phyloP scores from a whole-genome alignment of 2,113 vertebrate genomes.

The Brienomyrus brachyistius region DNA sequence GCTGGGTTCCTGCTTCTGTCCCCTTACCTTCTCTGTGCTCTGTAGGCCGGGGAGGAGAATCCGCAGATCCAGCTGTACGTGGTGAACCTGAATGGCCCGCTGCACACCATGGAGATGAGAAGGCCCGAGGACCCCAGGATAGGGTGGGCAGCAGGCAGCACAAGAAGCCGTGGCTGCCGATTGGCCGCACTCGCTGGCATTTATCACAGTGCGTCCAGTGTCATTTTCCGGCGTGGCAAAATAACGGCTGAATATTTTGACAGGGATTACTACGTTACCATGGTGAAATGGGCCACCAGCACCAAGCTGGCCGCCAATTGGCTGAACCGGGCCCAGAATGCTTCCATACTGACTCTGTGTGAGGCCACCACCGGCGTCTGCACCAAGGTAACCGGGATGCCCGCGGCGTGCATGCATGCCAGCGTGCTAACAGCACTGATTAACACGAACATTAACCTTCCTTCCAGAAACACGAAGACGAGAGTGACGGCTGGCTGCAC shows the following conservation, averaged over 20 bases:
- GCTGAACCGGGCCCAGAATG: constrained; percentile 93
- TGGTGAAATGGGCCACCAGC: constrained; percentile 96
- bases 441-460: not conserved
- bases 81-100: constrained; percentile 86
- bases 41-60: constrained; percentile 86
- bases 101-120: constrained; percentile 88
- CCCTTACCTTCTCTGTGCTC: not conserved
- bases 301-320: constrained; percentile 95
- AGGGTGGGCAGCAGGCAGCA: constrained; percentile 60
- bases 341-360: constrained; percentile 89
- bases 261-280: constrained; percentile 92
- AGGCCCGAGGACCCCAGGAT: constrained; percentile 83
- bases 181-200: not conserved
- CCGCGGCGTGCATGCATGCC: not conserved
- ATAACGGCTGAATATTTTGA: not conserved
- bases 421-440: not conserved
- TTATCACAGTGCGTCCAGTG: not conserved
- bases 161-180: not conserved
- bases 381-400: constrained; percentile 69
- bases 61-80: constrained; percentile 85
- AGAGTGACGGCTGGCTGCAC: constrained; percentile 87
- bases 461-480: constrained; percentile 91
- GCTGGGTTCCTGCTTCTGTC: not conserved
- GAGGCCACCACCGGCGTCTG: constrained; percentile 92
- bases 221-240: not conserved